Base-by-base conservation (phyloP, 2,888 invertebrate species). In the Conchocele bisecta region DNA sequence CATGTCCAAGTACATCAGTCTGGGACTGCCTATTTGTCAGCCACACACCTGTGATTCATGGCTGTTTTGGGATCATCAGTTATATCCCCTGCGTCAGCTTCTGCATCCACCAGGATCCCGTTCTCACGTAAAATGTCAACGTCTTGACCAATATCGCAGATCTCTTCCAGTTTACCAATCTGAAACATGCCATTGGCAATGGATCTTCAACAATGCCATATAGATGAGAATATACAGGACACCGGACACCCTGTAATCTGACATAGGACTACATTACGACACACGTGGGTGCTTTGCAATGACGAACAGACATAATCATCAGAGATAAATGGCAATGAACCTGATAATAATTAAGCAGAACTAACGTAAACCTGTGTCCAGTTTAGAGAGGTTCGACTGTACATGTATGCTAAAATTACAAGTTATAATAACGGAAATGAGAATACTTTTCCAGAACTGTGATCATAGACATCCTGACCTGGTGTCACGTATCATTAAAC, bases 21-120 rank as follows among this genome's bases (percentile, higher is more conserved):
- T 35, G 37, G 11, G 9, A 9, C 13, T 35, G 37, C 11, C 13
- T 13, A 35, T 11, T 9, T 54, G n/a, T 17, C 7, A 50, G 26
- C 6, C 22, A 9, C 28, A 51, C 6, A 51, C 28, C 22, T 51
- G 17, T n/a, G 17, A 26, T 20, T n/a, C 17, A 2, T 20, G 13
- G 26, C 29, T 22, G 41, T 20, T 17, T 48, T 28, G 2, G 15
- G 48, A 24, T 54, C 60, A 60, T 46, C 56, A 17, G 11, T 33
- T 20, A 33, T 44, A 31, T 63, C 69, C 28, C 61, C 79, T 20
- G 78, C 64, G 69, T 91, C 91, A 11, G 89, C 90, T 75, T 92
- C 92, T 39, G 88, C 85, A 78, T 92, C 92, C 17, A 92, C 75
- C 13, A 92, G 84, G 35, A 92, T 89, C 6, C 92, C 91, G 70